Conservation (phyloP, 2,113 vertebrate species). For the Hymenochirus boettgeri region DNA sequence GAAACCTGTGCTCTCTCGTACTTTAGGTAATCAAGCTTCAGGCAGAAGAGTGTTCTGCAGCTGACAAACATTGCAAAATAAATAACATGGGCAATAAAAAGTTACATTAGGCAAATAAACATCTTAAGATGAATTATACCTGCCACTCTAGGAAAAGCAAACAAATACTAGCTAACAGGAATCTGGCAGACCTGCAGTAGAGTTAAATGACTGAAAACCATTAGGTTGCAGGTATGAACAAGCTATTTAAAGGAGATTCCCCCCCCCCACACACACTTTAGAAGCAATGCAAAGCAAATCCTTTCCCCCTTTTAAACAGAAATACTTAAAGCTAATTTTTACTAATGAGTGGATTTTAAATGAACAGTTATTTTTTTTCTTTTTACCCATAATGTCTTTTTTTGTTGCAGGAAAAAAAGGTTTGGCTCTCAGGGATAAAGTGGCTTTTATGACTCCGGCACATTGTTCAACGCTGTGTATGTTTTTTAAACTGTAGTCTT, state of each 20-base stretch:
- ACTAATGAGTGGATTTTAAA: slow-evolving; percentile 42
- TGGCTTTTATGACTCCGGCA: slow-evolving; percentile 34
- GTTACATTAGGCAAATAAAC: slow-evolving; percentile 77
- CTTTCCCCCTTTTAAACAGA: slow-evolving; percentile 16
- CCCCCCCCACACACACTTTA: slow-evolving; percentile 3
- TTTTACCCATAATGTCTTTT: slow-evolving; percentile 31
- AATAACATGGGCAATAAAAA: slow-evolving; percentile 61
- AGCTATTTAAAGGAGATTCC: slow-evolving; percentile 46
- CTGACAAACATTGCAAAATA: slow-evolving; percentile 67
- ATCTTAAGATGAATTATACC: slow-evolving; percentile 68
- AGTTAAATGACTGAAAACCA: slow-evolving; percentile 65
- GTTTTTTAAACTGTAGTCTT: slow-evolving; percentile 15
- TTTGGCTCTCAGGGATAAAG: slow-evolving; percentile 38
- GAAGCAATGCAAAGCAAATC: slow-evolving; percentile 6
- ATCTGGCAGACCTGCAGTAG: slow-evolving; percentile 54
- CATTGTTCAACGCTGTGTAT: slow-evolving; percentile 36
- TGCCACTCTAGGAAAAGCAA: slow-evolving; percentile 64
- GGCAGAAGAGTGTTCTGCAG: slow-evolving; percentile 54
- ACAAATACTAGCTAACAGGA: slow-evolving; percentile 68
- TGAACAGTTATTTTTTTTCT: slow-evolving; percentile 35
- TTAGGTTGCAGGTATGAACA: slow-evolving; percentile 46
- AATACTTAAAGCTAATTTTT: slow-evolving; percentile 41
- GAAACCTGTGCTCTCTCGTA: slow-evolving; percentile 40
- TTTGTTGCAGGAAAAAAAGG: slow-evolving; percentile 26
- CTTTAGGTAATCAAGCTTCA: slow-evolving; percentile 56